Base-by-base conservation (phyloP, 2,888 invertebrate species). In the Scaeva pyrastri region DNA sequence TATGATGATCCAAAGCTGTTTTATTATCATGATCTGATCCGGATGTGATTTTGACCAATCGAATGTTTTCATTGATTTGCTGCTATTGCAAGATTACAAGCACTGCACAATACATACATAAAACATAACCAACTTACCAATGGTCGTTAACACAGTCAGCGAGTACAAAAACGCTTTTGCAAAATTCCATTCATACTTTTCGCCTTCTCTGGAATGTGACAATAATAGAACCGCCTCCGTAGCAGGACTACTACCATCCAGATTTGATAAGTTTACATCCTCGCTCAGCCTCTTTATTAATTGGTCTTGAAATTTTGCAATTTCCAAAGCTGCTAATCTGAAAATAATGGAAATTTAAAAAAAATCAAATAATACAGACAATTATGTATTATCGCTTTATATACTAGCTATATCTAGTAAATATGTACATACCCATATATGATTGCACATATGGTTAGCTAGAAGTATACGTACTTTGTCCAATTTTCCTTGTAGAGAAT, bases 151-250 rank as follows among this genome's bases (percentile, higher is more conserved):
- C 88, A 98, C 97, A 45, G 98, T 98, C 89, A 98, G 94, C 23
- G 98, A 98, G 93, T 98, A 98, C 89, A 98, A 95, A 93, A 98
- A 98, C 73, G 98, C 97, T 90, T 96, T 95, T 74, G 97, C 97
- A 92, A 97, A 96, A 92, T 96, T 97, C 97, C 97, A 97, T 92
- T 97, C 97, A 91, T 96, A 95, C 89, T 95, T 95, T 88, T 94
- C 90, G 31, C 88, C 82, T 60, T 88, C 88, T 84, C 90, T 90
- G 88, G 90, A 90, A 89, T 91, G 90, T 82, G 91, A 91, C 79
- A 91, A 90, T 45, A 92, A 88, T 71, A 92, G 90, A 16, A 93
- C 92, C 64, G 92, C 92, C 88, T 92, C 92, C 68, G 92, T 92
- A 82, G 92, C 91, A 79, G 92, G 91, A 89, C 90, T 89, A 89